phyloP scores from a whole-genome alignment of 2,113 vertebrate genomes.

The Eretmochelys imbricata region DNA sequence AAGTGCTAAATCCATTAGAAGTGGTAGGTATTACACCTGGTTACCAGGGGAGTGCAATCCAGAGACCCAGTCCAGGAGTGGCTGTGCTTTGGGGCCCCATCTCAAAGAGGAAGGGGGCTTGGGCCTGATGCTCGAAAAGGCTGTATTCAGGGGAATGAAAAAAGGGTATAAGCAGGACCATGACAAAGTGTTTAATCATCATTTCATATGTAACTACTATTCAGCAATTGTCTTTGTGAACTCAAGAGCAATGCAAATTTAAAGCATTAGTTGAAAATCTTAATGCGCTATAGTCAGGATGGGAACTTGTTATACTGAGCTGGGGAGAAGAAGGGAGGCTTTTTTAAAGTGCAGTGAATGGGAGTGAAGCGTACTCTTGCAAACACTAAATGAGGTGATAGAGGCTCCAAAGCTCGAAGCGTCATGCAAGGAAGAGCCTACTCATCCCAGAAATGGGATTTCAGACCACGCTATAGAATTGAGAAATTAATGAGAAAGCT shows the following conservation, averaged over 20 bases:
- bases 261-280: background rate
- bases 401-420: background rate
- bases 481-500: constrained; percentile 18
- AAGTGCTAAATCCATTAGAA: background rate
- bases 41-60: background rate
- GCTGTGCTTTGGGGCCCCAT: background rate
- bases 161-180: background rate
- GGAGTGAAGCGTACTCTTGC: background rate
- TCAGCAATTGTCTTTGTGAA: background rate
- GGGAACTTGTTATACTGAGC: background rate
- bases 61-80: background rate
- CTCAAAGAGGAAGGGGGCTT: background rate
- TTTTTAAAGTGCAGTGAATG: background rate
- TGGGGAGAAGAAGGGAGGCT: background rate
- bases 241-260: background rate
- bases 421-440: background rate
- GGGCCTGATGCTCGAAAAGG: background rate
- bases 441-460: constrained; percentile 2
- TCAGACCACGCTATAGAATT: background rate
- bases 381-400: background rate
- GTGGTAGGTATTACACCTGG: background rate
- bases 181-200: background rate
- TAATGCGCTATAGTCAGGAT: background rate
- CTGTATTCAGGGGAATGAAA: background rate
- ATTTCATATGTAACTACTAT: background rate